Percentiles rank a stretch among this genome's conserved stretches.
These are phyloP conservation scores for Chloebia gouldiae DNA, from an alignment of 2,113 vertebrate genomes.

Conservation along the genomic window DNA sequence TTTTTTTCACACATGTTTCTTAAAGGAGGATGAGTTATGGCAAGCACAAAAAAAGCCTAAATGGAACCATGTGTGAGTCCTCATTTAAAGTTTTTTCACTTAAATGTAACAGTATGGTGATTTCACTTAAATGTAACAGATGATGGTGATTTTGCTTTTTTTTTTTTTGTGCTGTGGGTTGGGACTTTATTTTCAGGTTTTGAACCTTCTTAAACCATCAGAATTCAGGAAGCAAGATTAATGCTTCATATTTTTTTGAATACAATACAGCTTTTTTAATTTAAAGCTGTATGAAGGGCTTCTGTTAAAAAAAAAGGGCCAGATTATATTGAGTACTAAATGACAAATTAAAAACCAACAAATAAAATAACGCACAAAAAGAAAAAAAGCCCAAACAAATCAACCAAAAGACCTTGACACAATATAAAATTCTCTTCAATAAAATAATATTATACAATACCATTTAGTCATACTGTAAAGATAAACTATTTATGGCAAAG, in stretches of 20 bases:
- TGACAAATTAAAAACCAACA: not conserved
- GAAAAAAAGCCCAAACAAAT: not conserved
- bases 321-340: not conserved
- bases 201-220: not conserved
- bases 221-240: not conserved
- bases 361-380: not conserved
- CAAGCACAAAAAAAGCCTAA: not conserved
- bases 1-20: not conserved
- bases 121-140: not conserved
- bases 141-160: rapidly evolving
- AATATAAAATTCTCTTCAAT: not conserved
- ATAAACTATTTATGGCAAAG: not conserved
- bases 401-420: not conserved
- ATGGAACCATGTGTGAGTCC: not conserved
- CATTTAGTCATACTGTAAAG: not conserved
- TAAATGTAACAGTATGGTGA: not conserved
- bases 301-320: not conserved
- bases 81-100: not conserved
- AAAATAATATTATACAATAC: not conserved
- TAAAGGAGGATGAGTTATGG: not conserved
- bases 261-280: not conserved
- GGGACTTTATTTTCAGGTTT: not conserved
- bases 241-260: not conserved
- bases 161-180: not conserved
- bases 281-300: rapidly evolving